A percentile compares a stretch with the other conserved stretches of the same genome.
phyloP scores from a whole-genome alignment of 2,797 vertebrate genomes.

The Bucorvus abyssinicus region DNA sequence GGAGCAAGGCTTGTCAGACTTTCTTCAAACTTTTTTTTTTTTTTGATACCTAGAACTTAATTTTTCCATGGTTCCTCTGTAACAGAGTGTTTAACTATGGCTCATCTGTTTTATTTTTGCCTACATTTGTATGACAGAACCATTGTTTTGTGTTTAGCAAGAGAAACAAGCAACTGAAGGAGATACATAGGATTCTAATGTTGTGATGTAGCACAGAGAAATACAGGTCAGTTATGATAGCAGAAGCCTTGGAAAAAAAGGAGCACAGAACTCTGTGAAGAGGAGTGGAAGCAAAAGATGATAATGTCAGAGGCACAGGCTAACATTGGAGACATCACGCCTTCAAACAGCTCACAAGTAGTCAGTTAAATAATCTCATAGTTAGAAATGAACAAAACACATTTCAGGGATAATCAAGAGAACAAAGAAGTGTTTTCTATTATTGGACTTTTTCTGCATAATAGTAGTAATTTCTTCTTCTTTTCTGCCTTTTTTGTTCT shows the following conservation, averaged over 20 bases:
- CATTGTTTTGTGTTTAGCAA: neutral
- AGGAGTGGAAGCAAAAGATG: neutral
- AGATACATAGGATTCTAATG: neutral
- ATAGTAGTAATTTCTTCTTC: neutral
- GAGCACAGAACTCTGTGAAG: neutral
- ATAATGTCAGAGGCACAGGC: neutral
- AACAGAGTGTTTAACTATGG: neutral
- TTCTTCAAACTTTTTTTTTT: neutral
- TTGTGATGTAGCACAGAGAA: neutral
- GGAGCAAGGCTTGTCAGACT: neutral
- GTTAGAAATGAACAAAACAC: neutral
- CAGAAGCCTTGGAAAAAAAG: neutral
- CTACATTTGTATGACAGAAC: neutral
- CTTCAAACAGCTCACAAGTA: neutral
- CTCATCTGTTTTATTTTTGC: neutral
- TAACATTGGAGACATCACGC: neutral
- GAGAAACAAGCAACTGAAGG: neutral
- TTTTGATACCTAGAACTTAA: neutral
- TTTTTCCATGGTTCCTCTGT: neutral
- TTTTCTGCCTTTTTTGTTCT: neutral
- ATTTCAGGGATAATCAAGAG: neutral
- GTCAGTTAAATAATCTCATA: neutral
- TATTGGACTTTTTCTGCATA: neutral
- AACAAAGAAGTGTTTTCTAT: neutral
- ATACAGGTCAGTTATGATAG: neutral